These are phyloP conservation scores for Butorides virescens DNA, from an alignment of 2,113 vertebrate genomes.

Conservation along the genomic window DNA sequence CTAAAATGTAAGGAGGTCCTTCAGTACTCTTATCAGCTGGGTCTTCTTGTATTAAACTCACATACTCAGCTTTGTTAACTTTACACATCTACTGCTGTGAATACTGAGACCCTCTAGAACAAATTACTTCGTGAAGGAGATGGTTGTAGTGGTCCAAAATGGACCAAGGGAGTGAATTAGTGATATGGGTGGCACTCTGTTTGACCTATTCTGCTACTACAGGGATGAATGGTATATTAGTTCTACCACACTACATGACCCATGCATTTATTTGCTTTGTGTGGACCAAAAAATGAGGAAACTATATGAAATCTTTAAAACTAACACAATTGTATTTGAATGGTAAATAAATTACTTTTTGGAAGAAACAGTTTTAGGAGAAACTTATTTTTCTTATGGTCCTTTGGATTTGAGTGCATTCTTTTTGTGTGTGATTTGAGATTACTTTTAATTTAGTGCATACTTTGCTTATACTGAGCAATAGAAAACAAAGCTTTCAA, in stretches of 20 bases:
- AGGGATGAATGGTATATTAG: neutral
- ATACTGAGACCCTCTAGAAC: neutral
- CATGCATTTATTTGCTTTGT: neutral
- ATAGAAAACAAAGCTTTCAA: neutral
- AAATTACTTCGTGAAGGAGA: neutral
- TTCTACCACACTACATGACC: neutral
- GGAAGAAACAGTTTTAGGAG: neutral
- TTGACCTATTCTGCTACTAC: neutral
- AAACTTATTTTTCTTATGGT: neutral
- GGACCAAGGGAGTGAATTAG: neutral
- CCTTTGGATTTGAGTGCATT: neutral
- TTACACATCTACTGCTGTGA: neutral
- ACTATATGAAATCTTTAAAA: neutral
- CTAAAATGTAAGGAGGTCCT: neutral
- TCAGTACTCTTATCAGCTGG: neutral
- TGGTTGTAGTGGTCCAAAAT: neutral
- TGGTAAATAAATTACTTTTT: neutral
- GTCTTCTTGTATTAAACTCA: neutral
- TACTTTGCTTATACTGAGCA: neutral
- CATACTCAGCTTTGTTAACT: neutral
- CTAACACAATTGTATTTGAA: neutral
- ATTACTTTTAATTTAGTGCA: neutral
- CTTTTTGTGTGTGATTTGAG: neutral
- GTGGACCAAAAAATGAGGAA: neutral
- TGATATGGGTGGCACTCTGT: neutral